Conservation (phyloP, 1,140 invertebrate species). For the Piezodorus guildinii region DNA sequence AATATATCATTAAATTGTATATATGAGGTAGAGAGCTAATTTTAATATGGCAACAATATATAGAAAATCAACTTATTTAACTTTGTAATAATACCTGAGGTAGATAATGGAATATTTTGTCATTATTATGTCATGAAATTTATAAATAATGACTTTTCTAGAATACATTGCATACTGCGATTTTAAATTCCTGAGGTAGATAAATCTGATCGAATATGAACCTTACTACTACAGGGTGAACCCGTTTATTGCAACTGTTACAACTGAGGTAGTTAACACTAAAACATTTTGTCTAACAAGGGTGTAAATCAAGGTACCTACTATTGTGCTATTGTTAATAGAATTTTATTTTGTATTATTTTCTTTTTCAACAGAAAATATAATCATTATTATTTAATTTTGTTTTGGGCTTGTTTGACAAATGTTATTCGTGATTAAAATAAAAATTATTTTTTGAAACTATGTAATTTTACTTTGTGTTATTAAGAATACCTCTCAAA, state of each 20-base stretch:
- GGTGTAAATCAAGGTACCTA: neutral
- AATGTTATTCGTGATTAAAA: too few species aligned
- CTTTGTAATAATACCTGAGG: slow-evolving; percentile 20
- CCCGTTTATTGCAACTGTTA: slow-evolving; percentile 21
- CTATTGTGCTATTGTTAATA: neutral
- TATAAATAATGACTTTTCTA: slow-evolving; percentile 13
- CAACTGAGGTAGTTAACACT: slow-evolving; percentile 11
- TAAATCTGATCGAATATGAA: neutral
- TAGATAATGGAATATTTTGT: slow-evolving; percentile 22
- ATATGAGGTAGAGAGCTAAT: slow-evolving; percentile 24
- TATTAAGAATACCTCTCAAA: too few species aligned
- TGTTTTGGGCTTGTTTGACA: too few species aligned
- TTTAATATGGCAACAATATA: slow-evolving; percentile 17
- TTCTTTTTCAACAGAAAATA: neutral
- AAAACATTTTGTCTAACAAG: neutral
- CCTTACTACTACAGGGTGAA: slow-evolving; percentile 13
- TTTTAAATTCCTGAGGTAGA: slow-evolving; percentile 21
- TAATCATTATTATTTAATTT: neutral
- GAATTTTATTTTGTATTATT: neutral
- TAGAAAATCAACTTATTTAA: slow-evolving; percentile 14
- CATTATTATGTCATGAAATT: neutral
- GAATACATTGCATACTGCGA: neutral
- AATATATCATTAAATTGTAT: slow-evolving; percentile 12
- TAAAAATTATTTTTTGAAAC: too few species aligned
- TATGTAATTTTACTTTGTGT: too few species aligned